Percentiles rank a stretch among this genome's conserved stretches.
Conservation (phyloP, 2,797 vertebrate genomes). For the Bradypus variegatus region DNA sequence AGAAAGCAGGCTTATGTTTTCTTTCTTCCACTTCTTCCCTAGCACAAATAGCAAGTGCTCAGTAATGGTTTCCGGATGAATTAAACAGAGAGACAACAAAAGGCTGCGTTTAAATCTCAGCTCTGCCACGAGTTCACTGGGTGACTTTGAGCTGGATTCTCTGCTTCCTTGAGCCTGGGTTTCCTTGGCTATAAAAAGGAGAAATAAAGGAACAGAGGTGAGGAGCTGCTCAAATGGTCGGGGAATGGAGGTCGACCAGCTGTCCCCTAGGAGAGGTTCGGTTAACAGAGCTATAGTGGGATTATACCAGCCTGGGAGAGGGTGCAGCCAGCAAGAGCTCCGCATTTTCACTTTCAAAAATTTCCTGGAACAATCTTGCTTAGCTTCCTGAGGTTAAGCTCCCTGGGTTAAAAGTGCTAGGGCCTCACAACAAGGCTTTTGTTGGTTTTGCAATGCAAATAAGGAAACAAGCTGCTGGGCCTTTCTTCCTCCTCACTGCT, state of each 20-base stretch:
- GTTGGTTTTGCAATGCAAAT: background rate
- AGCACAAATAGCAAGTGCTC: fast-evolving
- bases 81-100: background rate
- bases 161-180: background rate
- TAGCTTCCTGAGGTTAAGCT: background rate
- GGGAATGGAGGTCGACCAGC: fast-evolving
- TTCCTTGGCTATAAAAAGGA: background rate
- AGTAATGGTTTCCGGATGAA: background rate
- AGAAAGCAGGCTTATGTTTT: background rate
- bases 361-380: background rate
- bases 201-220: background rate
- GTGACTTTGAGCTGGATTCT: background rate
- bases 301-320: background rate
- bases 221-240: background rate
- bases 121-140: background rate
- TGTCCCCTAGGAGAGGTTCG: background rate
- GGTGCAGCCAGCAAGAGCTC: background rate
- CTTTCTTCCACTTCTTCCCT: too few relatives aligned
- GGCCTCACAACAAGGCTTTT: background rate
- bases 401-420: background rate
- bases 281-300: fast-evolving
- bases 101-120: background rate
- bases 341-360: background rate
- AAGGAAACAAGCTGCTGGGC: background rate
- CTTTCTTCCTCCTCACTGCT: background rate